phyloP scores from a whole-genome alignment of 2,113 vertebrate genomes.

The Mesoclemmys tuberculata region DNA sequence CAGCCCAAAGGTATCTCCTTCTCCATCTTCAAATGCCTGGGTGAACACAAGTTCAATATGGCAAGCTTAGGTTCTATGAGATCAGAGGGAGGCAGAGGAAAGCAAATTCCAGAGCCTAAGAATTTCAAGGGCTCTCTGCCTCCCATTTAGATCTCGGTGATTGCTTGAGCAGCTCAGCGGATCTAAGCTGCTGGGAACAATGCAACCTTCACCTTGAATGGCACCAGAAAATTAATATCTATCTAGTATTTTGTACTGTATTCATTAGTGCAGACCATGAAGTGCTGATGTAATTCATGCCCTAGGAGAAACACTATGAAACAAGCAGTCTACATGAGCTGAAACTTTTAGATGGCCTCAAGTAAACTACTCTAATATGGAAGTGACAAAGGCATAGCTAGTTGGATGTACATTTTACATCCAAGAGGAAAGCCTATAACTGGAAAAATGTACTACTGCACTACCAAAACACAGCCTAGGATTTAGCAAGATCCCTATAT shows the following conservation, averaged over 20 bases:
- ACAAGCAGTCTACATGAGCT: not conserved
- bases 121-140: not conserved
- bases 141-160: not conserved
- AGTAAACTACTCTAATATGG: not conserved
- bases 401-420: too few relatives aligned
- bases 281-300: not conserved
- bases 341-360: not conserved
- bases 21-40: not conserved
- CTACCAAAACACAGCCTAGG: too few relatives aligned
- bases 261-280: not conserved
- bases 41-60: not conserved
- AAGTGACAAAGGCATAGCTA: not conserved
- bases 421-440: too few relatives aligned
- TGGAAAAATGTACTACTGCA: too few relatives aligned
- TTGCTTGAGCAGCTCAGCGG: not conserved
- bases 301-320: not conserved
- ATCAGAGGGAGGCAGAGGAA: not conserved
- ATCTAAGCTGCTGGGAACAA: not conserved
- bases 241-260: not conserved
- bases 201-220: not conserved
- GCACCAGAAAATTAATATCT: not conserved
- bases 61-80: not conserved
- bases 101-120: not conserved
- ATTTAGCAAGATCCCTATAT: too few relatives aligned
- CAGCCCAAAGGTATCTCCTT: not conserved